Base-by-base conservation (phyloP, 2,888 invertebrate genomes). In the Ophioninae sp. region DNA sequence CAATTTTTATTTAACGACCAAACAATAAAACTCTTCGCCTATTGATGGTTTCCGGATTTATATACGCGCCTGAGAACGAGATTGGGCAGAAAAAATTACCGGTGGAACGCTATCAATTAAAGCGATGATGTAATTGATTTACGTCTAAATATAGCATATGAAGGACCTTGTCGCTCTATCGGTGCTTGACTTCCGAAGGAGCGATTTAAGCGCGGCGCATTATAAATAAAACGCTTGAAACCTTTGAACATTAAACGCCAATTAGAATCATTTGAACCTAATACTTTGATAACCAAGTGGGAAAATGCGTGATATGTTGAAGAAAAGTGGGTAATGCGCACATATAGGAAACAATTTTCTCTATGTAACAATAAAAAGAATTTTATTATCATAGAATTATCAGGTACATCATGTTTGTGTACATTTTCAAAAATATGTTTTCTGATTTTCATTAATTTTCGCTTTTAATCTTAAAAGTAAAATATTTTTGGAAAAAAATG, bases 101-200 rank as follows among this genome's bases (percentile, higher is more conserved):
- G 72, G 76, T 82, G 67, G 70, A 67, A 70, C 64, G 79, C 76
- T 61, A 82, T 85, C 79, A 78, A 86, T 82, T 76, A 81, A 67
- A 80, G 67, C 80, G 81, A 84, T 84, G 76, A 79, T 76, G 83
- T 84, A 84, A 85, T 84, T 86, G 80, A 82, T 81, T 85, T 80
- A 65, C 74, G 62, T 82, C 85, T 85, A 86, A 86, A 82, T 85
- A 82, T 86, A 86, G 83, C 78, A 21, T 61, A 57, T 69, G 41
- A 61, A 65, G 69, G 65, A 21, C 30, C 72, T 69, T 70, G 65
- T 59, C 68, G 74, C 59, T 77, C 70, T 62, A 80, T 67, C 70
- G 75, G 72, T 85, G 85, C 85, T 85, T 85, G 83, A 81, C 74
- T 80, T 62, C 17, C 68, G 68, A 80, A 78, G 83, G 78, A 80